Conservation (phyloP, 2,113 vertebrate species). For the Melanostigma gelatinosum region DNA sequence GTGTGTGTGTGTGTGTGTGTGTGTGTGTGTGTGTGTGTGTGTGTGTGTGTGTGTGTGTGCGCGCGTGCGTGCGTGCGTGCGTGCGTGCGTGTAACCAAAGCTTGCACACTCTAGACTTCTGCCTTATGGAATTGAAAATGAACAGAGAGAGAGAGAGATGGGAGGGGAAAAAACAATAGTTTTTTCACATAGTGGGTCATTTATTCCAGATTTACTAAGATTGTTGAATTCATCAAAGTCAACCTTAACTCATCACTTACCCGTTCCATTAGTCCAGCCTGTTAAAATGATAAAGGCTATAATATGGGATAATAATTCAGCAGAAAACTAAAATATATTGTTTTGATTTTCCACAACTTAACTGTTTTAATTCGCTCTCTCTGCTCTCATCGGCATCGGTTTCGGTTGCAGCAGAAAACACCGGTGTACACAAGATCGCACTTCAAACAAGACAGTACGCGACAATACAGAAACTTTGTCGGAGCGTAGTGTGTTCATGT, state of each 20-base stretch:
- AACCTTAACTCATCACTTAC: not conserved
- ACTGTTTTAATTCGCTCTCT: not conserved
- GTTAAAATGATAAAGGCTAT: constrained; percentile 10
- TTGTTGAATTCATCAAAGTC: constrained; percentile 13
- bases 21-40: not conserved
- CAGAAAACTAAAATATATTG: not conserved
- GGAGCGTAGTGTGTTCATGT: not conserved
- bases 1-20: too few species aligned
- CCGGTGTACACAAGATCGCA: not conserved
- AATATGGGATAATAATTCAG: not conserved
- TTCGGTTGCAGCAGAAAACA: not conserved
- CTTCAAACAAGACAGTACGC: not conserved
- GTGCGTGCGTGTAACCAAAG: too few species aligned
- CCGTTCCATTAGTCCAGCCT: not conserved
- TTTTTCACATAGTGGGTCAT: too few species aligned
- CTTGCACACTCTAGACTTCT: too few species aligned
- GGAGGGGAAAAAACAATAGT: too few species aligned
- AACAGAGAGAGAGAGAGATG: too few species aligned
- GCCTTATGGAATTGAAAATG: too few species aligned
- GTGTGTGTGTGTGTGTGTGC: not conserved
- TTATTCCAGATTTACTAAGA: not conserved
- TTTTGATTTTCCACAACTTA: not conserved
- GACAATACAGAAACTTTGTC: not conserved
- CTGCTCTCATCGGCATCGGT: too few species aligned
- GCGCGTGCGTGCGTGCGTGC: too few species aligned